Evolutionary conservation across 2,113 vertebrate species (phyloP), one percentile per base, ranked within the genome.

Genomic region (Holacanthus passer): DNA sequence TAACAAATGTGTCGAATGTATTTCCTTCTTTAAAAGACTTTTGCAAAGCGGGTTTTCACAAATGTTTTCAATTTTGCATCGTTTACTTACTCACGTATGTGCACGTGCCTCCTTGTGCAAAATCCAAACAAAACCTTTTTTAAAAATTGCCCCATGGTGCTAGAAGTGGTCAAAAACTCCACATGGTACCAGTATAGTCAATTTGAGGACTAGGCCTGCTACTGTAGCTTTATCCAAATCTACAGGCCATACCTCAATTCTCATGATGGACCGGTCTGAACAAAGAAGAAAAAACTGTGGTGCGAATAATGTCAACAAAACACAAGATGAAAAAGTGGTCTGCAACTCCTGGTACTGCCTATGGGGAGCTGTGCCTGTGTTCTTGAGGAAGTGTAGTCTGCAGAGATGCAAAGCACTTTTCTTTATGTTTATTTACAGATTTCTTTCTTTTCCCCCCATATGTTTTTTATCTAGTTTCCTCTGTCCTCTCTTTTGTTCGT

Each of bases 381-480:
- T 79, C 37, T 66, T 70, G 52, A 56, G 37, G 43, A 83, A 77
- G 2, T 73, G 7, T 6, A 82, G 52, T 67, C 77, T 70, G 29
- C 32, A 55, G 14, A 73, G 72, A 81, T 20, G 35, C 24, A 68
- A 63, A 79, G 17, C 52, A 37, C 24, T 62, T 56, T 35, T n/a
- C 11, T 82, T 73, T 60, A 64, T 67, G 73, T 76, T 81, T 81
- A 81, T 72, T 76, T 65, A 65, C 24, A 27, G 37, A 73, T 65
- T 37, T 16, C 5, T 64, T 35, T 73, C 41, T 7, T 64, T 60
- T 45, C 2, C 4, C 20, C 24, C 35, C 66, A 75, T 77, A 73
- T 76, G 35, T 62, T 72, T 82, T 70, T 69, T 31, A 62, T 83
- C 31, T 7, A 13, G 13, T 76, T 68, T 58, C 16, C n/a, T n/a